Conservation (phyloP, 2,113 vertebrate genomes). For the Myiagra hebetior region DNA sequence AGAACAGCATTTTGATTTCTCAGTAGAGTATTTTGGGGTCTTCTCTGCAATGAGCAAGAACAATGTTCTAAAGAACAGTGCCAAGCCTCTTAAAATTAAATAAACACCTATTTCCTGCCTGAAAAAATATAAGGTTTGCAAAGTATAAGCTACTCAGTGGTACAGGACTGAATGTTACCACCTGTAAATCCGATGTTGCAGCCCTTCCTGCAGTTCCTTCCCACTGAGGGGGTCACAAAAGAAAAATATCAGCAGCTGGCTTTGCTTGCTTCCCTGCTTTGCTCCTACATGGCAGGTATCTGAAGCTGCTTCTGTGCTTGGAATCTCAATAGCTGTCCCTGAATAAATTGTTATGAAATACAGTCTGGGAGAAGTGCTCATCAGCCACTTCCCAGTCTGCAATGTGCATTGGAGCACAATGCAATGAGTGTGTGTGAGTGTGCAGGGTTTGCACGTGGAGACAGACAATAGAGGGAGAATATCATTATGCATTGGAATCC, state of each 20-base stretch:
- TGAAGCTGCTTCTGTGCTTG: background rate
- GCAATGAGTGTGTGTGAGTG: background rate
- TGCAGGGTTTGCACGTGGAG: background rate
- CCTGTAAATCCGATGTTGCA: background rate
- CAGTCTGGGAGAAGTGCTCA: background rate
- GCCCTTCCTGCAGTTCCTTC: background rate
- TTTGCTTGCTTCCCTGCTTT: background rate
- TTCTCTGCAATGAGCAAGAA: background rate
- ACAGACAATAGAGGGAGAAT: background rate
- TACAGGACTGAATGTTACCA: background rate
- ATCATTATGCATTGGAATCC: background rate
- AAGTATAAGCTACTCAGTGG: background rate
- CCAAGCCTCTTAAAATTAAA: background rate
- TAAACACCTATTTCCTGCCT: background rate
- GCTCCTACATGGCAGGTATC: background rate
- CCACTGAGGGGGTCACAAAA: background rate
- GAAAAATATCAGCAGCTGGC: background rate
- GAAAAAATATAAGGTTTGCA: background rate
- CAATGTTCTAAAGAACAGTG: background rate
- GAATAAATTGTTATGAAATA: background rate
- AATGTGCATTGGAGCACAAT: background rate
- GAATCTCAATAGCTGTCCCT: background rate
- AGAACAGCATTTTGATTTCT: background rate
- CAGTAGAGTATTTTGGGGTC: background rate
- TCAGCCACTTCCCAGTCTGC: background rate